phyloP scores from a whole-genome alignment of 2,797 vertebrate species.

The Telmatherina bonti region DNA sequence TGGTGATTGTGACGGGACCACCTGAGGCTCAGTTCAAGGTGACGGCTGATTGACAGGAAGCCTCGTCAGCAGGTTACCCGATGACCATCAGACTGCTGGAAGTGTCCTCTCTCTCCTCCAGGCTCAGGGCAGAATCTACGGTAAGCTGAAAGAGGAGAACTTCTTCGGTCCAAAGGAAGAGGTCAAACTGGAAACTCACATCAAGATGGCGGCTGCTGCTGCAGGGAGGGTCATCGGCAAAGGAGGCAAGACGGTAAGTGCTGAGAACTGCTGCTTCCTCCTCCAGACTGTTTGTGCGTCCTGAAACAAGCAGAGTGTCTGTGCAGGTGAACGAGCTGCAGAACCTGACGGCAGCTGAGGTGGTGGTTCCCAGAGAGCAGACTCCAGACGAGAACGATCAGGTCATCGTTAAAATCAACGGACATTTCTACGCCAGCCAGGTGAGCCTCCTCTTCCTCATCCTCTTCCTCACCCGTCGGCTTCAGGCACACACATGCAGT shows the following conservation, averaged over 20 bases:
- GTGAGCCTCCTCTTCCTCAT: conserved; percentile 64
- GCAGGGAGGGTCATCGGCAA: conserved; percentile 96
- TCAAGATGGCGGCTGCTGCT: conserved; percentile 94
- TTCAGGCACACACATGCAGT: too few relatives aligned
- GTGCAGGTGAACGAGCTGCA: conserved; percentile 93
- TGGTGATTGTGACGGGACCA: conserved; percentile 95
- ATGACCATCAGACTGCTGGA: not conserved
- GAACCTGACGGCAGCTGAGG: conserved; percentile 94
- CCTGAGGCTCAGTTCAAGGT: conserved; percentile 98
- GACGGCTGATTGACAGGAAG: conserved; percentile 4
- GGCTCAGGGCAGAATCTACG: conserved; percentile 95
- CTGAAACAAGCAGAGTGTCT: not conserved
- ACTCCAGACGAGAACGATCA: conserved; percentile 95
- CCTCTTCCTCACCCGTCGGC: too few relatives aligned
- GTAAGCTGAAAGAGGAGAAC: conserved; percentile 97
- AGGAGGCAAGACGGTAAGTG: conserved; percentile 94
- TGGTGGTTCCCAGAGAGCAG: conserved; percentile 95
- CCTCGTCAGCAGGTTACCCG: not conserved
- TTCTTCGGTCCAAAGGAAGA: conserved; percentile 98
- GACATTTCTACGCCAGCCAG: conserved; percentile 98
- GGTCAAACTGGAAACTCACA: conserved; percentile 96
- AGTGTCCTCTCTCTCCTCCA: conserved; percentile 43
- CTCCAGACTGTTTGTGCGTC: too few relatives aligned
- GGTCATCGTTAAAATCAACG: conserved; percentile 97
- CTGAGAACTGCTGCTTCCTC: not conserved